These are phyloP conservation scores for Panzeria rudis DNA, from an alignment of 2,888 invertebrate species.

Conservation along the genomic window DNA sequence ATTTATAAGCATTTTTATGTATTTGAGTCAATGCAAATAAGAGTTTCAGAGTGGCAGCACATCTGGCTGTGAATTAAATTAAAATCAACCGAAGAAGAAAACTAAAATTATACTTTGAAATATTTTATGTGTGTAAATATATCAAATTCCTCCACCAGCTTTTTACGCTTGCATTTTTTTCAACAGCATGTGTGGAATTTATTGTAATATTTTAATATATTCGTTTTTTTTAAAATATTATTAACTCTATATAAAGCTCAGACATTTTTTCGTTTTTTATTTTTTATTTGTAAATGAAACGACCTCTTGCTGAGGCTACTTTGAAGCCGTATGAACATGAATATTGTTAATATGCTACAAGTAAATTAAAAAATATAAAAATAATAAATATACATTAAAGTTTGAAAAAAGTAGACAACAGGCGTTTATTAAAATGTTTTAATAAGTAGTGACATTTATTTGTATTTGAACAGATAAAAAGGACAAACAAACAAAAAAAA, in stretches of 20 bases:
- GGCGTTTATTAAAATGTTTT: constrained; percentile 62
- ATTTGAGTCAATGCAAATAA: background rate
- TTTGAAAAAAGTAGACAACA: constrained; percentile 22
- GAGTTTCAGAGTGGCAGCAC: background rate
- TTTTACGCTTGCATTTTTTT: background rate
- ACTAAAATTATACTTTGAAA: constrained; percentile 10
- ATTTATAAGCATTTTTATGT: background rate
- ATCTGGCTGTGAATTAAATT: background rate
- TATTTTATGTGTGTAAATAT: background rate
- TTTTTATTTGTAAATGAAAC: background rate
- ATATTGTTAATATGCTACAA: constrained; percentile 41
- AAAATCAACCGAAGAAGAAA: constrained; percentile 6
- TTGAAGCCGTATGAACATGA: background rate
- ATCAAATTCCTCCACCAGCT: background rate
- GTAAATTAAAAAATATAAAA: constrained; percentile 16
- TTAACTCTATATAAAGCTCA: constrained; percentile 37
- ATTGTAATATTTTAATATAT: background rate
- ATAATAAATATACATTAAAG: constrained; percentile 3
- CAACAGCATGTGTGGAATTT: constrained; percentile 4
- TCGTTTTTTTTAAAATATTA: constrained; percentile 12
- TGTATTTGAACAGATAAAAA: constrained; percentile 51
- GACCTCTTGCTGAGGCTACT: constrained; percentile 51
- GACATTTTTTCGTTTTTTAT: background rate
- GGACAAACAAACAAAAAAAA: background rate
- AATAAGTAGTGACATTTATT: constrained; percentile 69